Evolutionary conservation across 2,888 invertebrate genomes (phyloP), one percentile per base, ranked within the genome.

Genomic region (Oligia fasciuncula): DNA sequence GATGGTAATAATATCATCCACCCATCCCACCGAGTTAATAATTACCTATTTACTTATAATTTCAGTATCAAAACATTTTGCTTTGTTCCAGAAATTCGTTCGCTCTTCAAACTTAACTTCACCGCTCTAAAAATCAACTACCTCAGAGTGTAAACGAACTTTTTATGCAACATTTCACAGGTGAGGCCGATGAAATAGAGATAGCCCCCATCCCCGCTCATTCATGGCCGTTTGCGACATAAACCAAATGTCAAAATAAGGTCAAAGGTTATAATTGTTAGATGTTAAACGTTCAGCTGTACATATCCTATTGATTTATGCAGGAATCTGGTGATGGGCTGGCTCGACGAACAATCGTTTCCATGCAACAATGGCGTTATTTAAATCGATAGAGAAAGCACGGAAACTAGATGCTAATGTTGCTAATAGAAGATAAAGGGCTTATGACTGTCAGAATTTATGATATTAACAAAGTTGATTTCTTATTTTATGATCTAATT

Each of bases 211-310:
- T 93, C 93, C 92, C 89, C 73, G 85, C 85, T 87, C 90, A 93
- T 91, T 93, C 94, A 95, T 91, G 95, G 95, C 92, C 94, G 93
- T 91, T 96, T 96, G 93, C 96, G 95, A 96, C 95, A 96, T 91
- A 92, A 71, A 84, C 88, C 94, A 96, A 97, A 97, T 97, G 96
- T 92, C 96, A 97, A 95, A 96, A 96, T 96, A 97, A 97, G 96
- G 96, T 96, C 92, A 96, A 93, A 97, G 96, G 96, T 96, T 95
- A 94, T 94, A 94, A 95, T 95, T 94, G 94, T 93, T 92, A 88
- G 90, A 89, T 91, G 91, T 90, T 90, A 91, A 90, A 91, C 91
- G 84, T 77, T 84, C 71, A 43, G 60, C 77, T 66, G 86, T 83
- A 81, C 84, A 77, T 79, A 86, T 84, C 76, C 73, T 90, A 91